Evolutionary conservation across 2,888 invertebrate species (phyloP).

Genomic region (Pyrgus malvae): DNA sequence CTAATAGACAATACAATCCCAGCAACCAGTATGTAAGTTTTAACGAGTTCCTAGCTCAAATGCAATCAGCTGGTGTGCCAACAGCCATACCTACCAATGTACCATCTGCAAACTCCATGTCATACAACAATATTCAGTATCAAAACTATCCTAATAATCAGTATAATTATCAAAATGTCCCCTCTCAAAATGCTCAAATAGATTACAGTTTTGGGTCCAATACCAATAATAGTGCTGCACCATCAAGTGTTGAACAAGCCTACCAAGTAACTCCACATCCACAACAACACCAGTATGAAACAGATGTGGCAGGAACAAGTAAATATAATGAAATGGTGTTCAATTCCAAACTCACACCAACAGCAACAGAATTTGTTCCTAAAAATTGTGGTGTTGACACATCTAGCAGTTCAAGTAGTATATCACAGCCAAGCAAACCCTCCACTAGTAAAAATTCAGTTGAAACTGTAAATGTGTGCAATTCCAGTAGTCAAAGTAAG

Average conservation of each 20-base stretch:
- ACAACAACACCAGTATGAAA: slow-evolving; percentile 46
- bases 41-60: slow-evolving; percentile 69
- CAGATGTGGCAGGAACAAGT: slow-evolving; percentile 41
- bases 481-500: slow-evolving; percentile 43
- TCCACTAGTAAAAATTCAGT: slow-evolving; percentile 29
- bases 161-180: slow-evolving; percentile 60
- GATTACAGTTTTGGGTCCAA: slow-evolving; percentile 52
- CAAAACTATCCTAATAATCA: slow-evolving; percentile 57
- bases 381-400: slow-evolving; percentile 48
- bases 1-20: slow-evolving; percentile 52
- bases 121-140: slow-evolving; percentile 57
- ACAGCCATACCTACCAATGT: slow-evolving; percentile 38
- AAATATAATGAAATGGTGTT: slow-evolving; percentile 58
- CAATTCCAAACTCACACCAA: slow-evolving; percentile 79
- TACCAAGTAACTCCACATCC: slow-evolving; percentile 41
- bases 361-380: slow-evolving; percentile 82
- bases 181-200: slow-evolving; percentile 53
- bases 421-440: slow-evolving; percentile 20
- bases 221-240: slow-evolving; percentile 32
- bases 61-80: slow-evolving; percentile 55
- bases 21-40: slow-evolving; percentile 70
- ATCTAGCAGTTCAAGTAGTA: slow-evolving; percentile 43
- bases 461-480: slow-evolving; percentile 33
- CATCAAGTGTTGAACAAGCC: slow-evolving; percentile 38
- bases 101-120: slow-evolving; percentile 43